These are phyloP conservation scores for Oscheius sp. DNA, from an alignment of 2,888 invertebrate species.

Conservation along the genomic window DNA sequence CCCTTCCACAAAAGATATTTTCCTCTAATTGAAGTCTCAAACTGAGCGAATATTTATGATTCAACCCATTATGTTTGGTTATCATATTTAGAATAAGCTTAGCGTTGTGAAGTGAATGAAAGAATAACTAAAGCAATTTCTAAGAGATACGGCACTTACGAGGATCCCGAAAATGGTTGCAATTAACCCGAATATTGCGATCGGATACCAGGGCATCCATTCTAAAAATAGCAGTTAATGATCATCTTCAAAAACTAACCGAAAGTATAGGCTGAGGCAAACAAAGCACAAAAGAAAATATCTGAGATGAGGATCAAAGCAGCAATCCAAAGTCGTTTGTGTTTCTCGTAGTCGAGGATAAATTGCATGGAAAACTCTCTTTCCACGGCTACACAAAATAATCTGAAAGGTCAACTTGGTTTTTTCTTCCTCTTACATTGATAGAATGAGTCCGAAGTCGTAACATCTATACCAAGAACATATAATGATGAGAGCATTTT, in stretches of 20 bases:
- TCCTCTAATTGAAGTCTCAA: constrained; percentile 11
- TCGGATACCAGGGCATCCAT: background rate
- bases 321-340: constrained; percentile 5
- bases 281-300: too few species aligned
- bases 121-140: constrained; percentile 7
- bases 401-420: background rate
- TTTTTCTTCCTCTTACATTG: too few species aligned
- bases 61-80: background rate
- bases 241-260: background rate
- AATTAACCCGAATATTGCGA: background rate
- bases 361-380: background rate
- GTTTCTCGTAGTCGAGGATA: constrained; percentile 11
- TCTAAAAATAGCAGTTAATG: constrained; percentile 1
- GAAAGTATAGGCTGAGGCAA: background rate
- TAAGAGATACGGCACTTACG: background rate
- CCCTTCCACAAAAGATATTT: background rate
- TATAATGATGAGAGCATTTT: too few species aligned
- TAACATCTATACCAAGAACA: too few species aligned
- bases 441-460: too few species aligned
- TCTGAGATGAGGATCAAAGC: background rate
- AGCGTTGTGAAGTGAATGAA: background rate
- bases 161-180: background rate
- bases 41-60: background rate
- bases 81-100: too few species aligned
- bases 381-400: constrained; percentile 1